A percentile compares a stretch with the other conserved stretches of the same genome.
Conservation (phyloP, 2,113 vertebrate species). For the Nibea coibor region DNA sequence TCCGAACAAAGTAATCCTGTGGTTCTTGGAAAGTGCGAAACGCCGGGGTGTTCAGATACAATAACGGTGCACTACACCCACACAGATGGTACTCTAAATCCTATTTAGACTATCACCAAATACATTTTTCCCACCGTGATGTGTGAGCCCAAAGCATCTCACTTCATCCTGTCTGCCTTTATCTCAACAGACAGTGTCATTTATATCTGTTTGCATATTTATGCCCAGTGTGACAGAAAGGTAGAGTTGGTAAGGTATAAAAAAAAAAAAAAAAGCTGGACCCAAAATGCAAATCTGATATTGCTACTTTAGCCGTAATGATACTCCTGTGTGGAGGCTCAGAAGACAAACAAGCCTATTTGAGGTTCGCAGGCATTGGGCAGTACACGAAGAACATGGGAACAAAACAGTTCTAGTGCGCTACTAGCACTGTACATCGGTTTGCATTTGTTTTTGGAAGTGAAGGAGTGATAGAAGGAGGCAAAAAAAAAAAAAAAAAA, state of each 20-base stretch:
- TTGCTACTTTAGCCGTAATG: neutral
- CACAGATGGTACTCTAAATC: conserved; percentile 50
- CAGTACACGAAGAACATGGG: neutral
- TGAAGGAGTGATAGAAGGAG: neutral
- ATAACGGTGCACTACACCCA: conserved; percentile 49
- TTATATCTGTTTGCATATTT: conserved; percentile 20
- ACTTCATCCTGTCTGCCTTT: conserved; percentile 11
- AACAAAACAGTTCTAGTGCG: neutral
- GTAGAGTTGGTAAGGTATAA: neutral
- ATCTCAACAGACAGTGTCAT: conserved; percentile 31
- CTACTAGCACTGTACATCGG: neutral
- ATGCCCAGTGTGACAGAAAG: conserved; percentile 13
- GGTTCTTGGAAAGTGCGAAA: conserved; percentile 58
- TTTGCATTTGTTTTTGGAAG: neutral
- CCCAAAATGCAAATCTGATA: neutral
- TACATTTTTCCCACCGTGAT: conserved; percentile 39
- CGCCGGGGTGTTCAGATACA: conserved; percentile 37
- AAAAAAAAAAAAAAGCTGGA: neutral
- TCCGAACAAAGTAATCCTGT: conserved; percentile 50
- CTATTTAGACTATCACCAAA: conserved; percentile 52
- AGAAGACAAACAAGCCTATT: neutral
- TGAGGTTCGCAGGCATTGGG: neutral
- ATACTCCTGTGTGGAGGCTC: neutral
- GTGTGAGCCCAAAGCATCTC: conserved; percentile 15
- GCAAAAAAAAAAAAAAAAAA: neutral